phyloP scores from a whole-genome alignment of 2,888 invertebrate genomes.

The Automeris io region DNA sequence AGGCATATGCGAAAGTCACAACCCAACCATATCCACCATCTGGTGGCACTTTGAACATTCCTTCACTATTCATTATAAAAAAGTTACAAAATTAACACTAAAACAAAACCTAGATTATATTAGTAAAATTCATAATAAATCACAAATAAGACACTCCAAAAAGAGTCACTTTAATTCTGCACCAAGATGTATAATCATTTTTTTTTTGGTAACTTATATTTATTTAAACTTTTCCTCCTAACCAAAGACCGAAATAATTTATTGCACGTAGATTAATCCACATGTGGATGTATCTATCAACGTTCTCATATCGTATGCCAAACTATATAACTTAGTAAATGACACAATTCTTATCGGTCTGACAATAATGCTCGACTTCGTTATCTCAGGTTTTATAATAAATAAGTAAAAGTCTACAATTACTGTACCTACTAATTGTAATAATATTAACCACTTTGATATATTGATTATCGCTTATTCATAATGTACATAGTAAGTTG shows the following conservation, averaged over 20 bases:
- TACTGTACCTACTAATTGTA: too few species aligned
- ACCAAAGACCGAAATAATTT: background rate
- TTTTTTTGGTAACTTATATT: background rate
- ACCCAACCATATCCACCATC: conserved; percentile 83
- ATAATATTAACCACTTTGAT: background rate
- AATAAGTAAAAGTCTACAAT: background rate
- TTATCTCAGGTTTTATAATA: conserved; percentile 36
- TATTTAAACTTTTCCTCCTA: too few species aligned
- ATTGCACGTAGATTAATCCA: background rate
- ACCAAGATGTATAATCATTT: background rate
- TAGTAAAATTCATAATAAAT: too few species aligned
- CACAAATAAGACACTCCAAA: background rate
- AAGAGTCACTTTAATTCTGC: background rate
- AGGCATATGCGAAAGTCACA: conserved; percentile 75
- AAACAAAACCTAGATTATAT: too few species aligned
- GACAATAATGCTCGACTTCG: conserved; percentile 34
- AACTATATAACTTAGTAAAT: conserved; percentile 12
- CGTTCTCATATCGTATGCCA: conserved; percentile 8
- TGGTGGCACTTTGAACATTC: conserved; percentile 69
- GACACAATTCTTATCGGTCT: conserved; percentile 42
- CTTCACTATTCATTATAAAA: conserved; percentile 39
- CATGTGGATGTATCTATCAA: background rate
- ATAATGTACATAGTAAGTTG: background rate
- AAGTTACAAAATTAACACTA: conserved; percentile 11
- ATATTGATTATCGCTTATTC: background rate